Base-by-base conservation (phyloP, 30 jellyfish, hydroid and myxozoan genomes). In the Sanderia malayensis region DNA sequence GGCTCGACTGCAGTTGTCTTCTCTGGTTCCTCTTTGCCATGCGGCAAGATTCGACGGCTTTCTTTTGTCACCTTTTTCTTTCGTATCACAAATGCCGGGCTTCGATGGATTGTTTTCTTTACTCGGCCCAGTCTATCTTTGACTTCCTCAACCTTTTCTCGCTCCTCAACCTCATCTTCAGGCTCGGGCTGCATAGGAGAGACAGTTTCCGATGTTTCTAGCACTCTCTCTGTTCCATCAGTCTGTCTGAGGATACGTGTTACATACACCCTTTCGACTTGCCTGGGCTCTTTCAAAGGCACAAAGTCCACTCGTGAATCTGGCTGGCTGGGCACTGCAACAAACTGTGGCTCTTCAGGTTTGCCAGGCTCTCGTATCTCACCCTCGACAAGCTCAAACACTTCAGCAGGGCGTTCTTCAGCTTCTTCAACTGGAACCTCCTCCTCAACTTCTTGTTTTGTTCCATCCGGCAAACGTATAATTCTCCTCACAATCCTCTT, bases 101-200 rank as follows among this genome's bases (percentile, higher is more conserved):
- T 37, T 6, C 13, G 52, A 37, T 6, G 6, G 52, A 37, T 13
- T 4, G 52, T 37, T 13, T 37, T 37, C 10, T 4, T 37, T 37
- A 37, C 52, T 4, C 52, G 52, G 6, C 52, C 52, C 52, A 4
- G 6, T 6, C 52, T 37, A 13, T 37, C 52, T 37, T 37, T 37
- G 6, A 37, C 52, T 13, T 37, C 13, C 65, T 11, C 62, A 23
- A 65, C 81, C 17, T 70, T 23, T 20, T 62, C 63, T 33, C 71
- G 75, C 53, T 67, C 80, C 28, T 30, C n/a, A n/a, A n/a, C n/a
- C n/a, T n/a, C 81, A 23, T 80, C 70, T 44, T 37, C 52, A 37
- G 52, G 52, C 13, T 37, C 52, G 13, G 52, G 52, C 52, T 37
- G 52, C 52, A 37, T 4, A 37, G 52, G 52, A 37, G 52, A 37